phyloP scores from a whole-genome alignment of 2,888 invertebrate species.

The Athrips mouffetella region DNA sequence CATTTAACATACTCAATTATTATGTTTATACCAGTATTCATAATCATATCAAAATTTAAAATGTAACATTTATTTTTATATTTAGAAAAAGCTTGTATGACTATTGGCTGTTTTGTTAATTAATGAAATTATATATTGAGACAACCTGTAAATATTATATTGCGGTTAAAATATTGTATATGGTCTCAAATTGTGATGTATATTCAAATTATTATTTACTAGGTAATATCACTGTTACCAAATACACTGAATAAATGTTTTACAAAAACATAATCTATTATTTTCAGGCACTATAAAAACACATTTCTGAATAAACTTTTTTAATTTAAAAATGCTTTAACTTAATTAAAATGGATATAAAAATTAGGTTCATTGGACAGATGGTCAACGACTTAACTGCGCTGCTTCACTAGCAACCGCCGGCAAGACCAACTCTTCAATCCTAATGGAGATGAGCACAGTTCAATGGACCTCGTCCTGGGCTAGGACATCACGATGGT shows the following conservation, averaged over 20 bases:
- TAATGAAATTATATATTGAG: no score
- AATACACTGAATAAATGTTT: conserved; percentile 1
- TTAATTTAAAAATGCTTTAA: conserved; percentile 45
- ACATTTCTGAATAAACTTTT: conserved; percentile 25
- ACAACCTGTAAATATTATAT: no score
- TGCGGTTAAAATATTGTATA: no score
- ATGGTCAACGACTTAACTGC: conserved; percentile 59
- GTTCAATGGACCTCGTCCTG: conserved; percentile 67
- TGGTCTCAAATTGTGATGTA: conserved; percentile 69
- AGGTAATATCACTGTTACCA: conserved; percentile 21
- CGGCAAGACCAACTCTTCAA: conserved; percentile 72
- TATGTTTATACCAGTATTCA: conserved; percentile 1
- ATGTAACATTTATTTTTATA: no score
- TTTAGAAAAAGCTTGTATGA: no score
- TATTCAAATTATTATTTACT: conserved; percentile 25
- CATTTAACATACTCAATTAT: not conserved
- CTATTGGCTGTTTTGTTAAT: conserved; percentile 40
- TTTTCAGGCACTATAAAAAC: not conserved
- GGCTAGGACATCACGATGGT: conserved; percentile 49
- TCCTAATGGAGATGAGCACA: conserved; percentile 68
- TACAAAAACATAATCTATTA: not conserved
- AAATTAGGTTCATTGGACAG: conserved; percentile 54
- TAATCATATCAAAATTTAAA: no score
- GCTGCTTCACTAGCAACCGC: conserved; percentile 53
- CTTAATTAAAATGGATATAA: conserved; percentile 42